Evolutionary conservation across 64 coral and sea anemone species (phyloP).

Genomic region (Exaiptasia diaphana): DNA sequence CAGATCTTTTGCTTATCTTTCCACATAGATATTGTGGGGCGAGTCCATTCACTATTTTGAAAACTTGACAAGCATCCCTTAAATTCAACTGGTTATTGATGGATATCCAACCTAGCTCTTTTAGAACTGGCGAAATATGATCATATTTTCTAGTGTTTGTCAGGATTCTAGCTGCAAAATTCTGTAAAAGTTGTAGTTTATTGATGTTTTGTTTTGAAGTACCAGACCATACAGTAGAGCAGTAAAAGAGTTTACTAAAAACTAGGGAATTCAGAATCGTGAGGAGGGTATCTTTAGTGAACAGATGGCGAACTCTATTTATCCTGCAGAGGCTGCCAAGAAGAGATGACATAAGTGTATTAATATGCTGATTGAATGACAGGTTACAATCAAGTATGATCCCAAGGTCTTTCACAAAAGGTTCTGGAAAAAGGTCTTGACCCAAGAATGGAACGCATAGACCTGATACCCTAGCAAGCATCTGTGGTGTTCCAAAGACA

Average conservation of each 20-base stretch:
- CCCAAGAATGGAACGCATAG: no score
- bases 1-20: neutral
- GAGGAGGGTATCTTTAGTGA: neutral
- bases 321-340: neutral
- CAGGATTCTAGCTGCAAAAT: neutral
- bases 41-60: slow-evolving; percentile 17
- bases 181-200: neutral
- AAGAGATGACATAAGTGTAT: no score
- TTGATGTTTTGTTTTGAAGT: neutral
- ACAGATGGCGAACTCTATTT: neutral
- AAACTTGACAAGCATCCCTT: neutral
- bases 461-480: neutral
- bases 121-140: slow-evolving; percentile 8
- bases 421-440: no score
- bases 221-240: neutral
- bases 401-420: no score
- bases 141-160: neutral
- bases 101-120: slow-evolving; percentile 12
- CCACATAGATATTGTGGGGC: neutral
- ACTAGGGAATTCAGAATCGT: neutral
- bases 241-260: neutral
- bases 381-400: no score
- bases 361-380: no score
- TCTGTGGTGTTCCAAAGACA: slow-evolving; percentile 44
- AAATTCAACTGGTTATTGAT: neutral